Evolutionary conservation across 2,888 invertebrate species (phyloP).

Genomic region (Xanthorhoe spadicearia): DNA sequence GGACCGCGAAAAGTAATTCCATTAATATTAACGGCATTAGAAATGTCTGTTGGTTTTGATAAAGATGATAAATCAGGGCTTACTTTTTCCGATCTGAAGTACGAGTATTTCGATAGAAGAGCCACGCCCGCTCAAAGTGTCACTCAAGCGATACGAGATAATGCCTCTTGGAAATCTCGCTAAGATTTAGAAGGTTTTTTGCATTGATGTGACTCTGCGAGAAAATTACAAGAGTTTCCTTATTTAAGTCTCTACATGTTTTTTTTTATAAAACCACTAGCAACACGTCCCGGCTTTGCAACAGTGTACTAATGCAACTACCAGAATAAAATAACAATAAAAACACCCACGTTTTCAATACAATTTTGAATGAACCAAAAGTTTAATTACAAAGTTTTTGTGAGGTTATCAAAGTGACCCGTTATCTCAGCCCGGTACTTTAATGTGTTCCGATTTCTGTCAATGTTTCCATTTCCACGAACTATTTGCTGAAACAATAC

Average conservation of each 20-base stretch:
- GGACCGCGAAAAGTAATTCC: constrained; percentile 10
- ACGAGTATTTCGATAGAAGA: constrained; percentile 49
- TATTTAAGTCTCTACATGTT: too few species aligned
- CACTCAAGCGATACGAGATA: constrained; percentile 17
- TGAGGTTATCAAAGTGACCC: constrained; percentile 57
- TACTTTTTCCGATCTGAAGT: constrained; percentile 62
- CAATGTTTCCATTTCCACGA: constrained; percentile 76
- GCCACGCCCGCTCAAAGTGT: constrained; percentile 40
- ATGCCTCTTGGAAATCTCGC: constrained; percentile 9
- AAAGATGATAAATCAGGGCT: constrained; percentile 72
- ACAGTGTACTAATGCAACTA: too few species aligned
- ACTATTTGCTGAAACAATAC: constrained; percentile 83
- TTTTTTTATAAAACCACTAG: too few species aligned
- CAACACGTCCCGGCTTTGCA: too few species aligned
- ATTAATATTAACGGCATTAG: constrained; percentile 57
- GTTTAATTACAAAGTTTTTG: neutral
- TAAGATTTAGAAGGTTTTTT: constrained; percentile 4
- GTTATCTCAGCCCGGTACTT: constrained; percentile 64
- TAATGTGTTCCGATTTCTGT: constrained; percentile 76
- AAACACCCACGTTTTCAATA: too few species aligned
- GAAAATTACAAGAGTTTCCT: too few species aligned
- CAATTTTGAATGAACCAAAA: neutral
- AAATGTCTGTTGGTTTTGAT: constrained; percentile 62
- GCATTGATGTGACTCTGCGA: neutral
- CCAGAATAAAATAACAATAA: too few species aligned